Percentiles rank a stretch among this genome's conserved stretches.
phyloP scores from a whole-genome alignment of 2,113 vertebrate species.

The Periophthalmodon schlosseri region DNA sequence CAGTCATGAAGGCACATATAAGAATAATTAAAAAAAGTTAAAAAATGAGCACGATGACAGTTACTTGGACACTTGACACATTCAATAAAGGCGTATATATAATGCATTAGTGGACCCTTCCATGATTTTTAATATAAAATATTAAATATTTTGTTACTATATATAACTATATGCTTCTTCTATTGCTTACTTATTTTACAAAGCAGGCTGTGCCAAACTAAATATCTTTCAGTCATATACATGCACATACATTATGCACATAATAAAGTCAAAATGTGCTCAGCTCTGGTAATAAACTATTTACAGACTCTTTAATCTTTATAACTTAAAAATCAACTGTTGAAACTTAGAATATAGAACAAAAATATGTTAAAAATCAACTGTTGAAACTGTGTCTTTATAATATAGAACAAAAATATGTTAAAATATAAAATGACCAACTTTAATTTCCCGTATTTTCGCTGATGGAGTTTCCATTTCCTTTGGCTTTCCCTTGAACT shows the following conservation, averaged over 20 bases:
- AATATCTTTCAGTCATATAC: slow-evolving; percentile 14
- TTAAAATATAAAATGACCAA: slow-evolving; percentile 19
- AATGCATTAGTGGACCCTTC: background rate
- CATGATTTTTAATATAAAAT: slow-evolving; percentile 13
- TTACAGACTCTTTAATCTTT: background rate
- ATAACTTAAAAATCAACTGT: background rate
- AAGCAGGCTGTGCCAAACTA: slow-evolving; percentile 11
- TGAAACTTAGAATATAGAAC: slow-evolving; percentile 9
- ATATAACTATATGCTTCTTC: background rate
- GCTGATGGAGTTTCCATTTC: slow-evolving; percentile 41
- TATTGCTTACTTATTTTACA: slow-evolving; percentile 41
- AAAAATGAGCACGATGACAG: background rate
- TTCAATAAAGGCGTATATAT: background rate
- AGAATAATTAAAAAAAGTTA: slow-evolving; percentile 10
- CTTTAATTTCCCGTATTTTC: slow-evolving; percentile 14
- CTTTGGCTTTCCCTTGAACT: slow-evolving; percentile 30
- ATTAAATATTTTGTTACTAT: slow-evolving; percentile 9
- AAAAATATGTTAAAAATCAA: background rate
- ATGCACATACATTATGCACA: slow-evolving; percentile 20
- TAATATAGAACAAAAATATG: slow-evolving; percentile 14
- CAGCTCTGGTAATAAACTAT: background rate
- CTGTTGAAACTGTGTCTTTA: background rate
- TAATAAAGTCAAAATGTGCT: slow-evolving; percentile 5
- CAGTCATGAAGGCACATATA: slow-evolving; percentile 58
- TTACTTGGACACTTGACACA: background rate